These are phyloP conservation scores for Chiloscyllium punctatum DNA, from an alignment of 2,797 vertebrate genomes.

Conservation along the genomic window DNA sequence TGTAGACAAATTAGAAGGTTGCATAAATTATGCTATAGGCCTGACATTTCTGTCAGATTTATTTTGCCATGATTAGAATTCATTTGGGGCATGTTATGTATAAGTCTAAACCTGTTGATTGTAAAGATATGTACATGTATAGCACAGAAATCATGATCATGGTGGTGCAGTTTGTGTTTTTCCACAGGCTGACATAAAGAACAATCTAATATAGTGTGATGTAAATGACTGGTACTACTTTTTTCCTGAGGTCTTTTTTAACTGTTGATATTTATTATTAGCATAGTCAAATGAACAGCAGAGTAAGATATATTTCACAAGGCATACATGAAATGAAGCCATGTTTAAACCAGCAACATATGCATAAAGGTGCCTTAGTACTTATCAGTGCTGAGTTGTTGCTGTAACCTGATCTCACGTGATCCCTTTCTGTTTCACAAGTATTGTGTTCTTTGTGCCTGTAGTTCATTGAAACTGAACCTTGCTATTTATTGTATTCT, in stretches of 20 bases:
- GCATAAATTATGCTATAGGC: background rate
- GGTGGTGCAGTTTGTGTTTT: background rate
- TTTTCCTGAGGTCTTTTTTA: background rate
- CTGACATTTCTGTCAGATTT: background rate
- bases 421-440: conserved; percentile 15
- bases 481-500: background rate
- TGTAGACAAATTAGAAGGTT: background rate
- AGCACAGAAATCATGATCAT: background rate
- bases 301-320: conserved; percentile 57
- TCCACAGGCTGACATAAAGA: background rate
- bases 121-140: background rate
- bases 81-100: background rate
- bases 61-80: background rate
- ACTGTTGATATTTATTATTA: background rate
- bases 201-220: background rate
- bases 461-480: background rate
- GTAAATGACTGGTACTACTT: too few species aligned
- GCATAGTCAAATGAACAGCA: conserved; percentile 74
- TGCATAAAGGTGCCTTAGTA: background rate
- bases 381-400: background rate
- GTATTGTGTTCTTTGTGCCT: background rate
- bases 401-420: background rate
- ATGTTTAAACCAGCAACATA: conserved; percentile 3
- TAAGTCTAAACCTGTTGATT: background rate
- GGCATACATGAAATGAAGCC: conserved; percentile 40